Conservation (phyloP, 2,113 vertebrate genomes). For the Chauna torquata region DNA sequence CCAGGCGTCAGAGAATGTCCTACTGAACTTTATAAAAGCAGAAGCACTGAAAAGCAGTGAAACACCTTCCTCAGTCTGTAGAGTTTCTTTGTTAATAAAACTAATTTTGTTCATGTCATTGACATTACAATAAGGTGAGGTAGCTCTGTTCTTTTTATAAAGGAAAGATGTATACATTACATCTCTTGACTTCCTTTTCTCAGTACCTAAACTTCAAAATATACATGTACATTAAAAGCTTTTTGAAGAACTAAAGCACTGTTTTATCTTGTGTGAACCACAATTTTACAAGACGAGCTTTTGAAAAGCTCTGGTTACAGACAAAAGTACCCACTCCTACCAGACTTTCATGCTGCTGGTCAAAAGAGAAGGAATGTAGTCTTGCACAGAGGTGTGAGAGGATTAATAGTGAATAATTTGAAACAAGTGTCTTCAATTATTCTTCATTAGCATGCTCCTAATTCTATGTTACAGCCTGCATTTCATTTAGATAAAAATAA, state of each 20-base stretch:
- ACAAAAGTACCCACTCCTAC: not conserved
- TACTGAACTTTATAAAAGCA: not conserved
- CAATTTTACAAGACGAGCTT: not conserved
- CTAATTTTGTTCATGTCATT: not conserved
- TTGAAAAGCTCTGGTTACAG: conserved; percentile 7
- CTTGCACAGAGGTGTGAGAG: not conserved
- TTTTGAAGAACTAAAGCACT: not conserved
- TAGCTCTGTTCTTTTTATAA: not conserved
- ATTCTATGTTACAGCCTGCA: not conserved
- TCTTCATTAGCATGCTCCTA: not conserved
- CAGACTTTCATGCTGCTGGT: not conserved
- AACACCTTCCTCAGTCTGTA: not conserved
- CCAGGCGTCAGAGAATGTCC: not conserved
- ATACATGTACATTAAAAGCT: not conserved
- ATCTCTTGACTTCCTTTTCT: not conserved
- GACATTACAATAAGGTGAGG: not conserved
- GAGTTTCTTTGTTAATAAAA: conserved; percentile 13
- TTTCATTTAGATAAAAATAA: not conserved
- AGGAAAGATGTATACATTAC: not conserved
- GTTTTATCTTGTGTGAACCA: not conserved
- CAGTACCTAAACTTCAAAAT: not conserved
- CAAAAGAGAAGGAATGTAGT: not conserved
- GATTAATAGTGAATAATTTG: not conserved
- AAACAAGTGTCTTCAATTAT: not conserved
- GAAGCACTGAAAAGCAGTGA: not conserved